Conservation (phyloP, 2,888 invertebrate genomes). For the Alloplasta piceator region DNA sequence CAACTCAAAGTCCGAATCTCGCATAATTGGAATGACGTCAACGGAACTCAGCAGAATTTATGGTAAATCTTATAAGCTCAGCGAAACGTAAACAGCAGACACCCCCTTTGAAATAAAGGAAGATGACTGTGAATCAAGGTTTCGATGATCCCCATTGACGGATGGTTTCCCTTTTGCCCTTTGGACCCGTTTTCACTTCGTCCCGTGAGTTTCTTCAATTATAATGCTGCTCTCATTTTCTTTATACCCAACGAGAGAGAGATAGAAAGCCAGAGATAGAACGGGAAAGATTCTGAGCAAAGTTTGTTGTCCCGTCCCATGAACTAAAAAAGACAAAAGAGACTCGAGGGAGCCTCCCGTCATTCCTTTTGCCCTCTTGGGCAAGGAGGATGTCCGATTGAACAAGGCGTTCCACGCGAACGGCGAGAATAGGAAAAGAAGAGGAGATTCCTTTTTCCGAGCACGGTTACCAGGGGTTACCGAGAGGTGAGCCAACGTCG, state of each 20-base stretch:
- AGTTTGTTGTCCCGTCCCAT: conserved; percentile 31
- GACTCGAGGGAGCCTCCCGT: conserved; percentile 43
- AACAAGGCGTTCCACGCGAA: conserved; percentile 19
- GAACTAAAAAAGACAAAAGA: conserved; percentile 49
- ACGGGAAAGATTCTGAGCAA: not conserved
- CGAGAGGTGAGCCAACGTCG: conserved; percentile 59
- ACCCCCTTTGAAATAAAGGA: too few relatives aligned
- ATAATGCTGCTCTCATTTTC: not conserved
- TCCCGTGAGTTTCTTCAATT: not conserved
- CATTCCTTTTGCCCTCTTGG: conserved; percentile 10
- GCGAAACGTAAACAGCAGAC: too few relatives aligned
- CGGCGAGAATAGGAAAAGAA: not conserved
- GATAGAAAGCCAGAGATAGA: not conserved
- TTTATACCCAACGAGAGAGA: not conserved
- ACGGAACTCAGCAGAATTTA: too few relatives aligned
- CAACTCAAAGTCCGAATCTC: too few relatives aligned
- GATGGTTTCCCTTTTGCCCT: not conserved
- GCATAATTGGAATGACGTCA: too few relatives aligned
- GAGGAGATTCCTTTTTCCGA: conserved; percentile 27
- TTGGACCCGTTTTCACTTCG: not conserved
- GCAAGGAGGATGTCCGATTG: conserved; percentile 44
- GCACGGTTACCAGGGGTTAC: conserved; percentile 56
- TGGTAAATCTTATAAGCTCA: too few relatives aligned
- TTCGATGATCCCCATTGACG: too few relatives aligned
- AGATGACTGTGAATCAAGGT: too few relatives aligned